Base-by-base conservation (phyloP, 2,888 invertebrate species). In the Gymnosoma rotundatum region DNA sequence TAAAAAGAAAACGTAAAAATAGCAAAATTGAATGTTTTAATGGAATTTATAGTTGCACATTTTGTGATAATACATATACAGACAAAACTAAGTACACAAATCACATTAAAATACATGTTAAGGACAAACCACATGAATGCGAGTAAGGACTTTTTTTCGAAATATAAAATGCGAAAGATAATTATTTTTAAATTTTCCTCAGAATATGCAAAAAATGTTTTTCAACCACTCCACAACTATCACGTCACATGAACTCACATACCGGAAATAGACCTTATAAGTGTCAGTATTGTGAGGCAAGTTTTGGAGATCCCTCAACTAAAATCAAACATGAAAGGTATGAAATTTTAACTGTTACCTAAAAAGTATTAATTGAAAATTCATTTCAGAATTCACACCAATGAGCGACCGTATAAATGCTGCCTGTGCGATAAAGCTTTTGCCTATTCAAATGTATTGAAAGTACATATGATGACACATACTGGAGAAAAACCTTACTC, bases 211-310 rank as follows among this genome's bases (percentile, higher is more conserved):
- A 90, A 2, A 90, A 90, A 74, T 82, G 89, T 0, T 92, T 92
- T 66, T 90, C 91, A 25, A 89, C 92, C 0, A 91, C 92, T 66
- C 92, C 91, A 78, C 92, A 92, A 82, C 73, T 92, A 18, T 91
- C 90, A 9, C 89, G 92, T 0, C 92, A 92, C 60, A 92, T 92
- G 87, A 89, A 92, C n/a, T 89, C 91, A n/a, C 92, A 92, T 78
- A 92, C 92, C 0, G 91, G 92, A 0, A 90, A 89, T 21, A 90
- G 91, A 9, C 92, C 92, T 0, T 92, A 92, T 56, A 88, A 83
- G 25, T 92, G 92, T 48, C 87, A 89, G 67, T 91, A 90, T 78
- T 92, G 92, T 78, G 89, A 90, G 32, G 88, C 92, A 1, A 88
- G 87, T 32, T 92, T 92, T 78, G 88, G 91, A 3, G 92, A 92